A percentile compares a stretch with the other conserved stretches of the same genome.
phyloP scores from a whole-genome alignment of 2,888 invertebrate genomes.

The Drosophila mimetica region DNA sequence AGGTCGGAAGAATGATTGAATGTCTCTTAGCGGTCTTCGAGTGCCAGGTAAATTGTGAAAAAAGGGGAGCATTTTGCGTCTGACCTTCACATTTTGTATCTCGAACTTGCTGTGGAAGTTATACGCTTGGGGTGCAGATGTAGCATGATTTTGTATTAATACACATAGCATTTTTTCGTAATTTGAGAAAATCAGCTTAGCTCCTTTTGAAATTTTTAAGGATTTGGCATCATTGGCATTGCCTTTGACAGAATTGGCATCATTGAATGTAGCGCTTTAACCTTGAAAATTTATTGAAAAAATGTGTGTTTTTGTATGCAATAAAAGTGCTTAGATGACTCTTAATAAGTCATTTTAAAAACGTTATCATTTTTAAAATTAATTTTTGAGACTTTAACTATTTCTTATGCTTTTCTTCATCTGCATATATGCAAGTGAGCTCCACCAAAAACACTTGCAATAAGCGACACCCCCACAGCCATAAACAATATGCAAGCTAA shows the following conservation, averaged over 20 bases:
- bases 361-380: too few species aligned
- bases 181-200: neutral
- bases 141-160: neutral
- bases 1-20: conserved; percentile 54
- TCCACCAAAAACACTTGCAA: neutral
- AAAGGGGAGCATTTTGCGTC: conserved; percentile 30
- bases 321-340: too few species aligned
- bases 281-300: too few species aligned
- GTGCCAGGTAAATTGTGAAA: conserved; percentile 33
- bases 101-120: conserved; percentile 15
- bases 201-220: neutral
- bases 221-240: neutral
- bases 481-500: conserved; percentile 54
- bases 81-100: conserved; percentile 50
- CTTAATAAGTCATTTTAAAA: too few species aligned
- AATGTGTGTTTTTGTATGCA: too few species aligned
- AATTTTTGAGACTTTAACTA: too few species aligned
- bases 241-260: neutral
- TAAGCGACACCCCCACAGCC: conserved; percentile 6
- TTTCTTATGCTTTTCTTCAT: too few species aligned
- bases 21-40: conserved; percentile 48
- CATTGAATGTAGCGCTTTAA: too few species aligned
- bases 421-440: neutral
- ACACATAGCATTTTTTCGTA: neutral
- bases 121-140: neutral